Evolutionary conservation across 2,797 vertebrate species (phyloP).

Genomic region (Simalia tracyae): DNA sequence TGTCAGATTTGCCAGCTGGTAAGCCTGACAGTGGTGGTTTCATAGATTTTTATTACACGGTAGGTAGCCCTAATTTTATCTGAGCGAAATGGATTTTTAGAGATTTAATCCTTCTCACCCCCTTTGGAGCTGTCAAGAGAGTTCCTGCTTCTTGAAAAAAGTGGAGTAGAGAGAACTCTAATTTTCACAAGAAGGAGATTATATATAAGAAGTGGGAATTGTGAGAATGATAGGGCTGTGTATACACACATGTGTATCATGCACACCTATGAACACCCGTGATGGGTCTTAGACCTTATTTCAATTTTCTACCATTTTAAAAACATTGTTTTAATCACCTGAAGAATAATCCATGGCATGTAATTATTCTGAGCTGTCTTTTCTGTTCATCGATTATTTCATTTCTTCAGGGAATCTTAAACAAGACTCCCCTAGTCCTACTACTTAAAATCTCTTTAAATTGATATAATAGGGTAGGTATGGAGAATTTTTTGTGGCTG

Average conservation of each 20-base stretch:
- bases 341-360: not conserved
- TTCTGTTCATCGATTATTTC: not conserved
- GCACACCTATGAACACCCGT: not conserved
- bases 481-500: not conserved
- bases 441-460: not conserved
- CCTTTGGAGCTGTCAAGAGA: conserved; percentile 1
- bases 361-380: not conserved
- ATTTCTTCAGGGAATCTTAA: not conserved
- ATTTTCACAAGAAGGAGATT: conserved; percentile 28
- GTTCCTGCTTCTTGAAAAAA: conserved; percentile 2
- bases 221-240: not conserved
- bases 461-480: not conserved
- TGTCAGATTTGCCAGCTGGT: conserved; percentile 17
- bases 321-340: not conserved
- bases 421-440: not conserved
- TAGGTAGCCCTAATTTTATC: conserved; percentile 40
- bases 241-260: not conserved
- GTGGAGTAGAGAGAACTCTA: conserved; percentile 8
- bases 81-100: not conserved
- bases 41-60: not conserved
- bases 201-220: not conserved
- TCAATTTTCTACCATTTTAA: not conserved
- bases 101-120: conserved; percentile 15
- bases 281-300: not conserved
- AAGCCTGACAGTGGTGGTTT: conserved; percentile 1